These are phyloP conservation scores for Siniperca chuatsi DNA, from an alignment of 2,113 vertebrate species.

Conservation along the genomic window DNA sequence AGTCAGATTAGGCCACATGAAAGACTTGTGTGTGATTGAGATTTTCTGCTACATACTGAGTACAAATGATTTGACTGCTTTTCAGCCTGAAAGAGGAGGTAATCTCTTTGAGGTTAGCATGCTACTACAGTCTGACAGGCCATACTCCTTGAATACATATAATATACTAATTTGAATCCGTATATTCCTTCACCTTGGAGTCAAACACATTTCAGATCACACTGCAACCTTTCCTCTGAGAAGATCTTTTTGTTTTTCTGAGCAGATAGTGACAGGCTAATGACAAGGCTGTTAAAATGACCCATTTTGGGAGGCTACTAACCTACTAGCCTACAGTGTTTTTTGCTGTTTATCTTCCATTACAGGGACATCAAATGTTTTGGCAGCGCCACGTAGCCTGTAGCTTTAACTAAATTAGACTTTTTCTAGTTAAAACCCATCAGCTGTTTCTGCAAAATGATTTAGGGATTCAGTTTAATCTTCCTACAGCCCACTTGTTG, in stretches of 20 bases:
- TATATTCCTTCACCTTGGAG: not conserved
- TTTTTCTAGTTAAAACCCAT: conserved; percentile 59
- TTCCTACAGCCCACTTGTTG: conserved; percentile 49
- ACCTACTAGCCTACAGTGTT: conserved; percentile 33
- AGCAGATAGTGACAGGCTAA: conserved; percentile 3
- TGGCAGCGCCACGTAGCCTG: conserved; percentile 35
- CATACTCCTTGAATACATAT: not conserved
- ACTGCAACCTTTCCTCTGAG: not conserved
- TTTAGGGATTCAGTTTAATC: conserved; percentile 61
- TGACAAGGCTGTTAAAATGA: conserved; percentile 23
- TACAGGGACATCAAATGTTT: conserved; percentile 36
- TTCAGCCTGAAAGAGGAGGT: not conserved
- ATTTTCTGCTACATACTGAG: conserved; percentile 4
- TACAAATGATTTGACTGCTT: conserved; percentile 12
- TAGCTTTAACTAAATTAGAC: conserved; percentile 49
- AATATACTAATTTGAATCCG: not conserved
- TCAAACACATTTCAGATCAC: not conserved
- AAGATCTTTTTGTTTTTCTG: not conserved
- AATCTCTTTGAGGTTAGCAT: not conserved
- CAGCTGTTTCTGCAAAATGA: conserved; percentile 40
- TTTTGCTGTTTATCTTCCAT: conserved; percentile 35
- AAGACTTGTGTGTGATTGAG: not conserved
- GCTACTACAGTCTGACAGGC: conserved; percentile 5
- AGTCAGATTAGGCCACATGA: conserved; percentile 24
- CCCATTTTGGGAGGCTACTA: conserved; percentile 25